Evolutionary conservation across 1,140 invertebrate genomes (phyloP), one percentile per base, ranked within the genome.

Genomic region (Druon quercuslanigerum): DNA sequence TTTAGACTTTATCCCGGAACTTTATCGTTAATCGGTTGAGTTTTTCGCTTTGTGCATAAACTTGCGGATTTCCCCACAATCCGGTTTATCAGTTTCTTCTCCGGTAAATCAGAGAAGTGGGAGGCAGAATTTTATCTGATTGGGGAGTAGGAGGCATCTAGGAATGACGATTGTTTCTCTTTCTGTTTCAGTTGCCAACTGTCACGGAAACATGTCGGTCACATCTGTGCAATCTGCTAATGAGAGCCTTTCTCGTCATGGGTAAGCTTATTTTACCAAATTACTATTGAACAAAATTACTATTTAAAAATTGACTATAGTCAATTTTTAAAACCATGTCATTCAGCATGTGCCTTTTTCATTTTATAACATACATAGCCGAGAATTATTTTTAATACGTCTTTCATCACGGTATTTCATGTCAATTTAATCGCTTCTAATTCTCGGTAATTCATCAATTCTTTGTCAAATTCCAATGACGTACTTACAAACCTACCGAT

Each of bases 201-300:
- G 82, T 74, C 79, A 74, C 66, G 81, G 40, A 79, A 88, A 81
- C 70, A 89, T 89, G 88, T 89, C 88, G 25, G 87, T 85, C 40
- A 89, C 87, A 5, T 87, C 88, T 14, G 86, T 89, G 33, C 86
- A 88, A 75, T 83, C 84, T 25, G 81, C 74, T 51, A 83, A 86
- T 11, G 87, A 89, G 56, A 89, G 85, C 57, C 86, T 89, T 54
- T 89, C 88, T 73, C 88, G 88, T 54, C 87, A 88, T 60, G 87
- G 87, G 88, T 89, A 79, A 87, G 85, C 83, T 51, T 75, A 56
- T 46, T 46, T 46, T 46, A 46, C 9, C 7, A 46, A 9, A 9
- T 8, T 46, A 46, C 40, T 9, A 46, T 46, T 46, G 0, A 46
- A 46, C 9, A n/a, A n/a, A n/a, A n/a, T n/a, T n/a, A n/a, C n/a